Evolutionary conservation across 2,888 invertebrate genomes (phyloP).

Genomic region (Pteria penguin): DNA sequence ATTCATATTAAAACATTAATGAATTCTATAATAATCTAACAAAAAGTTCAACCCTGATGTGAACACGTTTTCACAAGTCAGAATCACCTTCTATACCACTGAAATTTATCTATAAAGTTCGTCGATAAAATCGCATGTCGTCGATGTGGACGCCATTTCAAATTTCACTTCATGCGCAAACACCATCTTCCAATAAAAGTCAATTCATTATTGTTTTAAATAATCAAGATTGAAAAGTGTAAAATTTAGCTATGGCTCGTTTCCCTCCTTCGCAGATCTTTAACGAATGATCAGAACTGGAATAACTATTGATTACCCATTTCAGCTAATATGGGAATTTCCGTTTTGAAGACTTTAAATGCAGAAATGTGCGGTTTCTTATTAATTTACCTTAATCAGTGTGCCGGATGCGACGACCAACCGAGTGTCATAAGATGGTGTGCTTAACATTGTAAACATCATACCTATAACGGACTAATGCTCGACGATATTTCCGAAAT

Average conservation of each 20-base stretch:
- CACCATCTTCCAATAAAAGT: neutral
- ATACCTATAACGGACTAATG: neutral
- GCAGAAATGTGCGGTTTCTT: neutral
- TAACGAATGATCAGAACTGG: neutral
- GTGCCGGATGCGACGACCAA: neutral
- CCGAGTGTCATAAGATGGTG: neutral
- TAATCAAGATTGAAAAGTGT: neutral
- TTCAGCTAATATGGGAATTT: neutral
- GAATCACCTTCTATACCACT: no score
- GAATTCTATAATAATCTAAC: no score
- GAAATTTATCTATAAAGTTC: no score
- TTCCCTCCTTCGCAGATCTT: neutral
- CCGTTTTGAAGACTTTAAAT: neutral
- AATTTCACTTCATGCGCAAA: neutral
- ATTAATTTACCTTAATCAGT: neutral
- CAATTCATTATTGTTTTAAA: neutral
- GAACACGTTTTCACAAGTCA: no score
- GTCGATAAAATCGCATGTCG: no score
- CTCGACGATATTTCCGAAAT: neutral
- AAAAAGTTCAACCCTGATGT: no score
- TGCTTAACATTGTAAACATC: neutral
- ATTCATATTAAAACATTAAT: no score
- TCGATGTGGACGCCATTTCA: neutral
- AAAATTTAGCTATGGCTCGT: neutral
- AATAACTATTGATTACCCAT: neutral